Base-by-base conservation (phyloP, 2,113 vertebrate genomes). In the Etheostoma cragini region DNA sequence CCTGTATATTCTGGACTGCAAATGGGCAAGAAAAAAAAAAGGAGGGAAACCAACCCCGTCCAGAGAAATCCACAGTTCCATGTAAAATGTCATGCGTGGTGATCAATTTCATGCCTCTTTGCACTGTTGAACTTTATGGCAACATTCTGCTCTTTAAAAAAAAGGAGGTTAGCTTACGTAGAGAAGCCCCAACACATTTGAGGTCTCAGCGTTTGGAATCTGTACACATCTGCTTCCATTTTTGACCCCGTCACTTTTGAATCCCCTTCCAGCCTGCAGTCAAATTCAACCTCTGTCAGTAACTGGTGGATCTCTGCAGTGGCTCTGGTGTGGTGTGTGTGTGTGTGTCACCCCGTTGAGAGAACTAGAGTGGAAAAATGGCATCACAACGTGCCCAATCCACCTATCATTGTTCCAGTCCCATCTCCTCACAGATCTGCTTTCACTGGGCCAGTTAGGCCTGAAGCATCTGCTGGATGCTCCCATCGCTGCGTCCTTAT, bases 371-470 rank as follows among this genome's bases (percentile, higher is more conserved):
- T 68, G 78, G 83, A 87, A 91, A 81, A 64, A 84, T 87, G 62
- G 66, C 74, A 58, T 78, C 82, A 88, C 76, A 82, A 72, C 61
- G 2, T 26, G 35, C 52, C 60, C 86, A 81, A 81, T 89, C 92
- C 79, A 88, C 76, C 83, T 60, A 65, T 82, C 72, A 76, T 80
- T 74, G 86, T 78, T 75, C 35, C 47, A 76, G 81, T 15, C 12
- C 71, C 21, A 65, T 88, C 86, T 88, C 73, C 47, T 72, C 84
- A 58, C 74, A 88, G 83, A 92, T 89, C 80, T 81, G 72, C 85
- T 91, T 92, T 93, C 90, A 85, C 56, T 65, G 76, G 79, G 68
- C 64, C 6, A 26, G 33, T 70, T 57, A 54, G 78, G 87, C 87
- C 85, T 13, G 72, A 82, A 87, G 86, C 71, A 19, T 81, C 84